Percentiles rank a stretch among this genome's conserved stretches.
These are phyloP conservation scores for Lasioglossum leucozonium DNA, from an alignment of 2,888 invertebrate species.

Conservation along the genomic window DNA sequence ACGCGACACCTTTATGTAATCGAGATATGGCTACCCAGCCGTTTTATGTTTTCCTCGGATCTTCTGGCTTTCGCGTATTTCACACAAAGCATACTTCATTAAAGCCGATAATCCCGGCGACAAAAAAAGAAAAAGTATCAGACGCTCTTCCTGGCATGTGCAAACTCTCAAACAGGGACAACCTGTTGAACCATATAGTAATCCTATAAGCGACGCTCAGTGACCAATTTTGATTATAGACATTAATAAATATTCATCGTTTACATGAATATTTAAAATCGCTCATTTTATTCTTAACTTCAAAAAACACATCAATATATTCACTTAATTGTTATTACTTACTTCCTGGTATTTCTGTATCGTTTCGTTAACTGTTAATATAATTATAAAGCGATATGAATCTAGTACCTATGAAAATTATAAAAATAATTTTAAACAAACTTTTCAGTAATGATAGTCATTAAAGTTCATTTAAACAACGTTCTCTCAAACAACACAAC, in stretches of 20 bases:
- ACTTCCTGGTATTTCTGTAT: not conserved
- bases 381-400: not conserved
- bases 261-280: not conserved
- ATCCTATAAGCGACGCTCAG: constrained; percentile 37
- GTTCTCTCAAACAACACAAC: not conserved
- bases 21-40: constrained; percentile 39
- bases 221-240: not conserved
- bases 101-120: not conserved
- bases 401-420: not conserved
- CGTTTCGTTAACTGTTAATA: not conserved
- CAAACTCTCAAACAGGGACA: constrained; percentile 42
- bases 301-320: not conserved
- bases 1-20: constrained; percentile 73
- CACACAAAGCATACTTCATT: not conserved
- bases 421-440: not conserved
- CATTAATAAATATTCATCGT: not conserved
- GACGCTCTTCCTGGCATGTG: not conserved
- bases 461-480: not conserved
- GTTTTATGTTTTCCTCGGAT: constrained; percentile 15
- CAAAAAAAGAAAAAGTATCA: not conserved
- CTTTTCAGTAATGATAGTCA: not conserved
- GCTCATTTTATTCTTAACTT: not conserved
- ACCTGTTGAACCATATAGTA: constrained; percentile 64
- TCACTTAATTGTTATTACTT: not conserved
- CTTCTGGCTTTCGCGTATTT: constrained; percentile 4